A percentile compares a stretch with the other conserved stretches of the same genome.
Conservation (phyloP, 2,888 invertebrate genomes). For the Ophion obscuratus region DNA sequence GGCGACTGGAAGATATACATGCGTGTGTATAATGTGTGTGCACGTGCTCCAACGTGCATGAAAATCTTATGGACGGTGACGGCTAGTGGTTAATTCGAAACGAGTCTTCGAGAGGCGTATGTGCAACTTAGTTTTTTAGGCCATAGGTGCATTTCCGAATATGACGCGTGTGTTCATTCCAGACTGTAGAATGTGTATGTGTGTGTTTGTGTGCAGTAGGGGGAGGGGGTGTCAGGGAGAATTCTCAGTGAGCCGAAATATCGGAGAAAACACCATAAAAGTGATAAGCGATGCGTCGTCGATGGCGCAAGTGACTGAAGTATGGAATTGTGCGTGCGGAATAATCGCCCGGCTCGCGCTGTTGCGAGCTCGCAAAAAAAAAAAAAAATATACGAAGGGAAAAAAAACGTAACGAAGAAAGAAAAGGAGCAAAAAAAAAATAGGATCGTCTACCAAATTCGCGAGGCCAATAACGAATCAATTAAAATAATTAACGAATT, state of each 20-base stretch:
- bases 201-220: constrained; percentile 38
- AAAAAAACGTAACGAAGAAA: constrained; percentile 3
- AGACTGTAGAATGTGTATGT: constrained; percentile 69
- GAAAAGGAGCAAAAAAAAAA: neutral
- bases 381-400: constrained; percentile 18
- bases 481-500: constrained; percentile 3
- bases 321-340: too few species aligned
- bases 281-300: neutral
- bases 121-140: constrained; percentile 73
- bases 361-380: neutral
- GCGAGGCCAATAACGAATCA: constrained; percentile 59
- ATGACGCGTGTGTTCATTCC: constrained; percentile 77
- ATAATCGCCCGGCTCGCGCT: too few species aligned
- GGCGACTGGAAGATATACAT: too few species aligned
- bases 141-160: constrained; percentile 73
- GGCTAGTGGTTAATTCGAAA: constrained; percentile 42
- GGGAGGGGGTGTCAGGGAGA: constrained; percentile 48
- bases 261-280: constrained; percentile 9
- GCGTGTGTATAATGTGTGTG: too few species aligned
- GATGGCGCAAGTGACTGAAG: neutral
- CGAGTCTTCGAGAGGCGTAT: constrained; percentile 61
- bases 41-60: neutral
- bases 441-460: constrained; percentile 57
- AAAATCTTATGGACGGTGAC: constrained; percentile 12
- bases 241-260: constrained; percentile 49